Percentiles rank a stretch among this genome's conserved stretches.
Evolutionary conservation across 2,797 vertebrate species (phyloP).

Genomic region (Acanthornis magna): DNA sequence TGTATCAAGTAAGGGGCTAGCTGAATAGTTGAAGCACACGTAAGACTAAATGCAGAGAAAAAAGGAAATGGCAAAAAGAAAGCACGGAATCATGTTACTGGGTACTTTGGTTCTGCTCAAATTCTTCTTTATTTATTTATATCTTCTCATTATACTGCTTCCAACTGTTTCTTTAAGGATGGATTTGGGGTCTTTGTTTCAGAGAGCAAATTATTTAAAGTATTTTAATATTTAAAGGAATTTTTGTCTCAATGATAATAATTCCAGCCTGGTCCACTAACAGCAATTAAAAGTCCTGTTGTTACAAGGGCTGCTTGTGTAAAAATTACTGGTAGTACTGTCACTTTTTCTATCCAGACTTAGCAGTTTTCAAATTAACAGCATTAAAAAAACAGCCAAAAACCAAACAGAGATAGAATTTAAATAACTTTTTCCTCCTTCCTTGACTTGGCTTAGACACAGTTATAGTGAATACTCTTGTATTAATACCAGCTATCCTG

Average conservation of each 20-base stretch:
- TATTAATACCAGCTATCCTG: neutral
- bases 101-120: neutral
- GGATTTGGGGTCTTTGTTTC: neutral
- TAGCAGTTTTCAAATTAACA: neutral
- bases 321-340: neutral
- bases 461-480: neutral
- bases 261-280: neutral
- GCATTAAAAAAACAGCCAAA: neutral
- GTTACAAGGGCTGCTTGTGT: neutral
- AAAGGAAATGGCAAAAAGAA: neutral
- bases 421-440: neutral
- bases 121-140: neutral
- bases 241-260: neutral
- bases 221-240: neutral
- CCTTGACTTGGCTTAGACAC: neutral
- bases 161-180: neutral
- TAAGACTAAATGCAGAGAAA: neutral
- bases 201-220: neutral
- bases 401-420: neutral
- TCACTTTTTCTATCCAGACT: neutral
- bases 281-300: neutral
- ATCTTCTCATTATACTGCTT: neutral
- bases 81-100: neutral
- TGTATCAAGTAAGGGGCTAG: neutral
- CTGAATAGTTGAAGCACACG: neutral